Evolutionary conservation across 2,797 vertebrate genomes (phyloP), one percentile per base, ranked within the genome.

Genomic region (Apodemus agrarius): DNA sequence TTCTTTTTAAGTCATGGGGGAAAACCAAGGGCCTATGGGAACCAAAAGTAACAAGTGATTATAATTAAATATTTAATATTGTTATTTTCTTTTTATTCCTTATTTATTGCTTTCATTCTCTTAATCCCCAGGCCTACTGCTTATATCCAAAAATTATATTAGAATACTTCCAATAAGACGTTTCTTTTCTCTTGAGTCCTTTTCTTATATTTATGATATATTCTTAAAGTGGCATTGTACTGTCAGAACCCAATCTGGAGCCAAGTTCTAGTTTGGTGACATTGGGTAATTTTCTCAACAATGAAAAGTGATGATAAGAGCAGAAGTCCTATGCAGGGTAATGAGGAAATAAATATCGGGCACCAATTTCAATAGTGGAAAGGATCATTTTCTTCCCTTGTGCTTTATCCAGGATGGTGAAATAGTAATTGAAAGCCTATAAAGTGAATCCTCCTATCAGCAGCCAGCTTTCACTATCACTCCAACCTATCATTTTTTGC

Each of bases 1-100:
- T 63, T 85, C 65, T 95, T 95, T 92, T 67, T 93, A 95, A 96
- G 52, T 78, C 22, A 75, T 3, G 37, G 31, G 67, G 17, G 5
- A 34, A 67, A 92, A 88, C 5, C 11, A 86, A 65, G 29, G 46
- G n/a, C 46, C 22, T 52, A 94, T 46, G 37, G 75, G 2, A 19
- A 76, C 31, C 31, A 67, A 89, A 69, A 92, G 37, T 78, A 93
- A 61, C 12, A 84, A 80, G 0, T 86, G 29, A 57, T 69, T 75
- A 43, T 89, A n/a, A 89, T 79, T 92, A 82, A 81, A 75, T 65
- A 22, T 63, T 79, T 75, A 17, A 69, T 86, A 80, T 79, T 79
- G 46, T 17, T 69, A 26, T 93, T 91, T 90, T 69, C 12, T 79
- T 87, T 83, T 96, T 76, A 10, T 90, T 90, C 6, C 3, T 52